These are phyloP conservation scores for Acrossocheilus fasciatus DNA, from an alignment of 2,797 vertebrate species.

Conservation along the genomic window DNA sequence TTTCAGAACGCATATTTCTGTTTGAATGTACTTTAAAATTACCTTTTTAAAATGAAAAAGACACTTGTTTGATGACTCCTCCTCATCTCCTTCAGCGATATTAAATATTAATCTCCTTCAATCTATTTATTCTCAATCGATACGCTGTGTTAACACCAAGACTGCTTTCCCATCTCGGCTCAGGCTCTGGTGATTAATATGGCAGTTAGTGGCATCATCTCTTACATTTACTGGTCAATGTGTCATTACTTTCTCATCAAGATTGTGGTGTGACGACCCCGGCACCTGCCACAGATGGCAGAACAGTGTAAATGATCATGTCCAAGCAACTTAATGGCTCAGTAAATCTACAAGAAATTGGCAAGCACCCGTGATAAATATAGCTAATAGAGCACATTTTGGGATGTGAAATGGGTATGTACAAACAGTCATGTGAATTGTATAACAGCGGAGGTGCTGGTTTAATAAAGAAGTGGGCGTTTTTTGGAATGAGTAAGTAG, in stretches of 20 bases:
- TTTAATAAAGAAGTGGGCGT: constrained; percentile 18
- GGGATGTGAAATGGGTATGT: constrained; percentile 13
- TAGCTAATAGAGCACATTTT: constrained; percentile 37
- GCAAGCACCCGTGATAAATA: constrained; percentile 55
- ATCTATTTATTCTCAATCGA: constrained; percentile 67
- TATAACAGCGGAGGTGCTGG: constrained; percentile 6
- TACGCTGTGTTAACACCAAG: constrained; percentile 66
- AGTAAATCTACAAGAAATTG: constrained; percentile 58
- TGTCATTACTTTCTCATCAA: constrained; percentile 61
- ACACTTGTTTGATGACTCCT: not conserved
- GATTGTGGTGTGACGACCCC: constrained; percentile 42
- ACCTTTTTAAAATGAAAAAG: not conserved
- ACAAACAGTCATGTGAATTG: constrained; percentile 44
- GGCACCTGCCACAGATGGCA: constrained; percentile 43
- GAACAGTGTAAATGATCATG: constrained; percentile 56
- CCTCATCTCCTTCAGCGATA: constrained; percentile 59
- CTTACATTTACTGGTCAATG: constrained; percentile 59
- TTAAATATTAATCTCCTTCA: constrained; percentile 73
- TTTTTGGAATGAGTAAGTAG: constrained; percentile 44
- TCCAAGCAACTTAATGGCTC: constrained; percentile 46
- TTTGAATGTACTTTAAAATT: not conserved
- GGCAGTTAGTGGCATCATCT: constrained; percentile 58
- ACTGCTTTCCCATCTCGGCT: constrained; percentile 59
- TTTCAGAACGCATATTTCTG: not conserved
- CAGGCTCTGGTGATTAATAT: constrained; percentile 66